Percentiles rank a stretch among this genome's conserved stretches.
These are phyloP conservation scores for Uropsilus gracilis DNA, from an alignment of 2,113 vertebrate genomes.

Conservation along the genomic window DNA sequence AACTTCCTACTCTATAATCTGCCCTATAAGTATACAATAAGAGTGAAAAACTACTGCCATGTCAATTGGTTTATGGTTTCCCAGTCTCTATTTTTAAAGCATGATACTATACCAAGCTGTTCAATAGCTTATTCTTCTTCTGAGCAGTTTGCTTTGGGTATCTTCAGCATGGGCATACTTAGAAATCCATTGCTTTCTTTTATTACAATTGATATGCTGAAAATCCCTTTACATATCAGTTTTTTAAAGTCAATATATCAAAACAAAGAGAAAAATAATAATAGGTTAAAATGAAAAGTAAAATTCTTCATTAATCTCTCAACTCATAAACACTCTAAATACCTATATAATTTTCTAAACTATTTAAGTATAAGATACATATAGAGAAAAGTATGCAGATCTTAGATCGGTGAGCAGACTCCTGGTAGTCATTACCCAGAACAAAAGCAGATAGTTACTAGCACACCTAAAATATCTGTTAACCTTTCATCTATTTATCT, in stretches of 20 bases:
- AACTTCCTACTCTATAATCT: too few species aligned
- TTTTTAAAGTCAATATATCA: not conserved
- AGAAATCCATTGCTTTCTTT: not conserved
- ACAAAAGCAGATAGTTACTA: too few species aligned
- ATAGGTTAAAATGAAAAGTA: not conserved
- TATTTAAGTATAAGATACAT: too few species aligned
- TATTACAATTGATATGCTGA: not conserved
- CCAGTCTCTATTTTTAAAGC: not conserved
- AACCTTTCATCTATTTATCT: too few species aligned
- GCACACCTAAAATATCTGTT: too few species aligned
- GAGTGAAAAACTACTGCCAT: too few species aligned
- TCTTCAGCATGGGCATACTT: not conserved
- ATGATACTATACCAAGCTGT: not conserved
- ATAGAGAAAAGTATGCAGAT: not conserved
- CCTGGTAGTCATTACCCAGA: too few species aligned
- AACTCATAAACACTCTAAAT: not conserved
- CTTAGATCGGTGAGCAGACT: not conserved
- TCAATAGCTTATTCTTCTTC: not conserved
- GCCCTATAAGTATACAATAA: too few species aligned
- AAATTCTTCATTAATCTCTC: not conserved
- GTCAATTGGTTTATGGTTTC: not conserved
- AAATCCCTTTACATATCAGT: not conserved
- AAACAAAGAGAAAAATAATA: not conserved
- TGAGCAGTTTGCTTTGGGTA: not conserved
- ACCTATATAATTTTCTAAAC: too few species aligned